Conservation (phyloP, 2,888 invertebrate species). For the Junonia oenone region DNA sequence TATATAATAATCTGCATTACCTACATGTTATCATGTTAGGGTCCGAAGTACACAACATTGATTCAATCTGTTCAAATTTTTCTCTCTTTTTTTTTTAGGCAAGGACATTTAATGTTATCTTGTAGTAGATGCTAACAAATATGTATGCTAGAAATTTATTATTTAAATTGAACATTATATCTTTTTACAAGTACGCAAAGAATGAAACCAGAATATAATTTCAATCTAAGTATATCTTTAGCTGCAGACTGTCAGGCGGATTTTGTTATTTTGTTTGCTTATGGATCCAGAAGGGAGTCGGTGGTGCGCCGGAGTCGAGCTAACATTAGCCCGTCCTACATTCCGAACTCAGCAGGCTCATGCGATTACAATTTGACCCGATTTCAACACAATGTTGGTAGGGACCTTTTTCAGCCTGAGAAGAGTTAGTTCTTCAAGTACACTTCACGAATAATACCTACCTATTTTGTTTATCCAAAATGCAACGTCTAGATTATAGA, state of each 20-base stretch:
- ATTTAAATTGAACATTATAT: no score
- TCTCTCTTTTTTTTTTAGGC: no score
- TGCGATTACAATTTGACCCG: constrained; percentile 60
- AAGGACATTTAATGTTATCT: no score
- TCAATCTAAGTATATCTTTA: constrained; percentile 40
- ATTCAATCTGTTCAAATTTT: neutral
- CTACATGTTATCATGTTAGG: neutral
- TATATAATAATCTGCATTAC: neutral
- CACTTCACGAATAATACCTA: neutral
- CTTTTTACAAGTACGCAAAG: no score
- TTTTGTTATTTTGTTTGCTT: constrained; percentile 42
- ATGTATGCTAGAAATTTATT: no score
- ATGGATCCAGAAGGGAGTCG: constrained; percentile 47
- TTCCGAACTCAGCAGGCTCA: constrained; percentile 58
- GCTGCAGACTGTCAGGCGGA: constrained; percentile 27
- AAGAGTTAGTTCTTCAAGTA: neutral
- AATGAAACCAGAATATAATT: no score
- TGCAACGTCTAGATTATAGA: no score
- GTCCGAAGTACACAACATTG: neutral
- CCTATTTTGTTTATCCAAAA: neutral
- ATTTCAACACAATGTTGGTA: constrained; percentile 43
- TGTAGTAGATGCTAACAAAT: no score
- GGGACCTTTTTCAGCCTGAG: neutral
- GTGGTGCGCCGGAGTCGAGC: constrained; percentile 51
- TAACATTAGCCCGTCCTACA: constrained; percentile 72